Evolutionary conservation across 1,140 invertebrate genomes (phyloP), one percentile per base, ranked within the genome.

Genomic region (Penaeus chinensis): DNA sequence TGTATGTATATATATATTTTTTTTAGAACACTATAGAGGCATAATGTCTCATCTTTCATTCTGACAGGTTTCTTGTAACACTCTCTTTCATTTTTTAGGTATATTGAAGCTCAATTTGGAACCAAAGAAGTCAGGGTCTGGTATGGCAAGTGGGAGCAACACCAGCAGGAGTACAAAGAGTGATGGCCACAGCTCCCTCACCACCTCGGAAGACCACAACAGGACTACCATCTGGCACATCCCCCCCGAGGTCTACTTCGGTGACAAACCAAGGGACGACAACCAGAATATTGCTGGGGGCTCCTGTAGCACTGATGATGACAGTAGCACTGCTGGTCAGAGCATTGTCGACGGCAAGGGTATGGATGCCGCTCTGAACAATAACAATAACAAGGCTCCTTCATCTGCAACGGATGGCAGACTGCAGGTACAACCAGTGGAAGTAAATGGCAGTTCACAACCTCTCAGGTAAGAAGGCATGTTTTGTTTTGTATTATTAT

Each of bases 101-200:
- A 62, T 87, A 37, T 82, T 87, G 81, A 87, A 82, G 71, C 86
- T 87, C 18, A 82, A 87, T 79, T 42, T 87, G 27, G 86, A 87
- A 78, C 86, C 86, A 71, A 87, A 87, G 71, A 87, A 87, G 78
- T 78, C 80, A 24, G 78, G n/a, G n/a, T 85, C 83, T 60, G 81
- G 78, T 22, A 79, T 76, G 22, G 61, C 63, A 18, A 83, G 81
- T 54, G 74, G 61, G 37, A 61, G 66, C 71, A 82, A 74, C 69
- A 81, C 42, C 47, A 82, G 71, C 60, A 82, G 74, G 22, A 82
- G 66, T 63, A 54, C 42, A 20, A 87, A 82, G 65, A 61, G 20
- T 47, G 86, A 87, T 65, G n/a, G 63, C 60, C 20, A 82, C 24
- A 82, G 10, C 27, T 54, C 47, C 54, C 54, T 54, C 54, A 54